Evolutionary conservation across 2,113 vertebrate species (phyloP).

Genomic region (Lepisosteus osseus): DNA sequence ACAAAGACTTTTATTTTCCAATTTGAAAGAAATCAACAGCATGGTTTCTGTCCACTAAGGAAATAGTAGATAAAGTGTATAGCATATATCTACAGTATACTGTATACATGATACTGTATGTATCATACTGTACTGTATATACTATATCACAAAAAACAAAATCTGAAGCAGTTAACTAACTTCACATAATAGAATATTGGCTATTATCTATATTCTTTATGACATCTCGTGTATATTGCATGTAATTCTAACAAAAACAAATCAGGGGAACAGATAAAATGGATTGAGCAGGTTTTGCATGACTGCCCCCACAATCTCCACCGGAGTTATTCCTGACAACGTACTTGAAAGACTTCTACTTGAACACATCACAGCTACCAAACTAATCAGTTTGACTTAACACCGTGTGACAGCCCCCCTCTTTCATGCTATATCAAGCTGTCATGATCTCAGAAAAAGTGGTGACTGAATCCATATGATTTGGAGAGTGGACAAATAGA

Average conservation of each 20-base stretch:
- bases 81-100: too few species aligned
- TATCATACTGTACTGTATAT: too few species aligned
- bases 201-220: neutral
- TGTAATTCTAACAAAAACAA: neutral
- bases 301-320: constrained; percentile 13
- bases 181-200: too few species aligned
- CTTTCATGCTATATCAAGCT: constrained; percentile 8
- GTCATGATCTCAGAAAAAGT: constrained; percentile 8
- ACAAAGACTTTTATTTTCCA: too few species aligned
- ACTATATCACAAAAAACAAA: too few species aligned
- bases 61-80: too few species aligned
- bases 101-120: too few species aligned
- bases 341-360: neutral
- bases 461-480: neutral
- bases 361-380: neutral
- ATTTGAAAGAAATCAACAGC: too few species aligned
- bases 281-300: constrained; percentile 10
- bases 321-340: neutral
- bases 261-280: neutral
- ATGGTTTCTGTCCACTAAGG: too few species aligned
- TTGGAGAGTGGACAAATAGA: neutral
- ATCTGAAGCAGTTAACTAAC: too few species aligned
- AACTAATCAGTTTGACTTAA: constrained; percentile 25
- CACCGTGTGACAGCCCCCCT: constrained; percentile 22
- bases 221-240: neutral